Evolutionary conservation across 2,113 vertebrate genomes (phyloP).

Genomic region (Thermophis baileyi): DNA sequence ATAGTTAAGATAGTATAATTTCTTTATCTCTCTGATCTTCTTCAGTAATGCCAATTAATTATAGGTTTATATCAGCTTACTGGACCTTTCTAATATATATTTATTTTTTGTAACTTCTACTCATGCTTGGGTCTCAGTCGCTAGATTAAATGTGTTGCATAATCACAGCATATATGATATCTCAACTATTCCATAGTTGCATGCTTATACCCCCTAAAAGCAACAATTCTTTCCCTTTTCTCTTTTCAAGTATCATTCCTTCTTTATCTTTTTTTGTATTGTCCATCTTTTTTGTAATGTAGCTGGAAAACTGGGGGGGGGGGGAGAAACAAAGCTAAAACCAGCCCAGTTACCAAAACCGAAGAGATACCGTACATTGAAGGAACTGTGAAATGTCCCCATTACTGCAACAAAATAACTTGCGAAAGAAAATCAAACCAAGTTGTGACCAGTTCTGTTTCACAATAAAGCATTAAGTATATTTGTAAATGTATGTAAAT

Average conservation of each 20-base stretch:
- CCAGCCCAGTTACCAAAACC: not conserved
- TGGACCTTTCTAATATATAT: not conserved
- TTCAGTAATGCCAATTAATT: not conserved
- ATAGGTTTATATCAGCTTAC: not conserved
- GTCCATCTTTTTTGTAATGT: not conserved
- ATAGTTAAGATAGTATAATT: not conserved
- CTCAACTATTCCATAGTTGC: not conserved
- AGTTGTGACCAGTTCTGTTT: not conserved
- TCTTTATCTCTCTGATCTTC: not conserved
- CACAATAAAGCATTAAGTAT: not conserved
- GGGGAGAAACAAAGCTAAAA: not conserved
- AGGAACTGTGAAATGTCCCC: not conserved
- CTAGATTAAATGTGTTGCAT: not conserved
- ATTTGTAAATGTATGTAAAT: not conserved
- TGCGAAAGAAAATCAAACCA: not conserved
- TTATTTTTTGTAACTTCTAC: not conserved
- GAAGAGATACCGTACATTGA: not conserved
- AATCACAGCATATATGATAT: not conserved
- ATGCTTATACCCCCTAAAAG: not conserved
- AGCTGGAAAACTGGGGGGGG: not conserved
- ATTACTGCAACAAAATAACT: not conserved
- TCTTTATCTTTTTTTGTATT: not conserved
- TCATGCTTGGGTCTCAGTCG: not conserved
- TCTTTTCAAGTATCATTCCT: not conserved
- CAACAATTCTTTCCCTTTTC: not conserved